A percentile compares a stretch with the other conserved stretches of the same genome.
Evolutionary conservation across 2,113 vertebrate species (phyloP).

Genomic region (Psittacus erithacus): DNA sequence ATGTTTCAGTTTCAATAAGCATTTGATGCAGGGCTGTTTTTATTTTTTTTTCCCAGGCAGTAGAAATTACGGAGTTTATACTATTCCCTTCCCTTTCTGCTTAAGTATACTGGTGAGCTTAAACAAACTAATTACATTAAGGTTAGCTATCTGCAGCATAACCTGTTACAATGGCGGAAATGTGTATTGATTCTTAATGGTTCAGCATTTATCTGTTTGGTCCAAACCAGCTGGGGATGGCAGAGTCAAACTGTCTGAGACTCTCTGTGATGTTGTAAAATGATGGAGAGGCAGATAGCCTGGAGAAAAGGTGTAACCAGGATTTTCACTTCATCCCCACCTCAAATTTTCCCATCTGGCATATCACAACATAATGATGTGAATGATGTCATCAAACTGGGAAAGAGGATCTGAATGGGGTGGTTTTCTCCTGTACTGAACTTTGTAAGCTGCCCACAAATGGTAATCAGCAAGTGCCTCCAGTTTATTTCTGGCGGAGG

Average conservation of each 20-base stretch:
- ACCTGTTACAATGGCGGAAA: conserved; percentile 43
- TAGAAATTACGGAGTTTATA: conserved; percentile 50
- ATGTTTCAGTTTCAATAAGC: conserved; percentile 81
- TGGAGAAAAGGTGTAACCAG: conserved; percentile 41
- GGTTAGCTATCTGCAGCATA: conserved; percentile 23
- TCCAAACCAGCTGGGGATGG: conserved; percentile 31
- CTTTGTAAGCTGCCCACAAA: conserved; percentile 37
- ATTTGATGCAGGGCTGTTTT: conserved; percentile 64
- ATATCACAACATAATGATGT: conserved; percentile 64
- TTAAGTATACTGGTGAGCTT: conserved; percentile 58
- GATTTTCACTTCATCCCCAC: conserved; percentile 67
- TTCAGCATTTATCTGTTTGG: conserved; percentile 32
- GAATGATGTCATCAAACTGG: conserved; percentile 64
- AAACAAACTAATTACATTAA: conserved; percentile 64
- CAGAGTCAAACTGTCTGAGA: conserved; percentile 57
- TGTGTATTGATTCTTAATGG: conserved; percentile 1
- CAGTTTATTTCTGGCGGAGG: conserved; percentile 35
- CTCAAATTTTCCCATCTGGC: conserved; percentile 71
- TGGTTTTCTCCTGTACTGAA: conserved; percentile 35
- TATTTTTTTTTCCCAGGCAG: conserved; percentile 47
- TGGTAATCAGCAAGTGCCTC: conserved; percentile 37
- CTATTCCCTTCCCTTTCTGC: conserved; percentile 37
- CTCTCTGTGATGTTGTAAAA: conserved; percentile 58
- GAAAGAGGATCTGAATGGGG: conserved; percentile 38
- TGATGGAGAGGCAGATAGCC: conserved; percentile 61